A percentile compares a stretch with the other conserved stretches of the same genome.
phyloP scores from a whole-genome alignment of 2,888 invertebrate species.

The Drosophila multiciliata region DNA sequence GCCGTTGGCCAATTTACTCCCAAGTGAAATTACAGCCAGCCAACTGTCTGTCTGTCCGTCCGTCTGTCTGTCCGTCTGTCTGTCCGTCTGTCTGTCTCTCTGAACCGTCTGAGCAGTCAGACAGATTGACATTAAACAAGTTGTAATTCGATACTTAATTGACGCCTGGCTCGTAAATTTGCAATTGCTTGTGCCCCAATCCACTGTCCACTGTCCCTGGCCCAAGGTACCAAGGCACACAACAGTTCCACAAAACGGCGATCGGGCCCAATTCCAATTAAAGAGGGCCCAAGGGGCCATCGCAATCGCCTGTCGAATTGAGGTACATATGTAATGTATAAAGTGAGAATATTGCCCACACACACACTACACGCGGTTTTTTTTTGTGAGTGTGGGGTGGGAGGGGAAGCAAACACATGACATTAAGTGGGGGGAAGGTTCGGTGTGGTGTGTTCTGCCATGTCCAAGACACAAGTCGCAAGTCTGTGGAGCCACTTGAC shows the following conservation, averaged over 20 bases:
- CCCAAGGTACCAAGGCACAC: conserved; percentile 6
- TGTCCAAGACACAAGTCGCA: conserved; percentile 26
- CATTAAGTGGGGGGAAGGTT: background rate
- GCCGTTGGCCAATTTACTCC: conserved; percentile 77
- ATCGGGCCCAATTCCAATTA: conserved; percentile 72
- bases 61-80: background rate
- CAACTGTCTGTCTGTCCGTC: background rate
- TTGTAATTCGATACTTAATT: conserved; percentile 85
- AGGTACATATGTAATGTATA: conserved; percentile 74
- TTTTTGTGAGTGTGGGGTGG: background rate
- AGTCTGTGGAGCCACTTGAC: conserved; percentile 45
- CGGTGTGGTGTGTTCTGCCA: background rate
- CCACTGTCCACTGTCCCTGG: background rate
- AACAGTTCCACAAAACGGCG: conserved; percentile 40
- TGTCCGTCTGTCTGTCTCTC: background rate
- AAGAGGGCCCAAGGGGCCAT: conserved; percentile 78
- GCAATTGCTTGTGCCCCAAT: conserved; percentile 70
- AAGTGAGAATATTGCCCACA: conserved; percentile 76
- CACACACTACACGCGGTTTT: conserved; percentile 28
- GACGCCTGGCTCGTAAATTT: conserved; percentile 85
- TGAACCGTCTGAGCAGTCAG: conserved; percentile 20
- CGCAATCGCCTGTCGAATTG: conserved; percentile 76
- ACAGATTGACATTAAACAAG: conserved; percentile 84
- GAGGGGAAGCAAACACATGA: background rate
- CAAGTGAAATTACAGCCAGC: conserved; percentile 57